A percentile compares a stretch with the other conserved stretches of the same genome.
Evolutionary conservation across 2,797 vertebrate genomes (phyloP).

Genomic region (Phoxinus dragarum): DNA sequence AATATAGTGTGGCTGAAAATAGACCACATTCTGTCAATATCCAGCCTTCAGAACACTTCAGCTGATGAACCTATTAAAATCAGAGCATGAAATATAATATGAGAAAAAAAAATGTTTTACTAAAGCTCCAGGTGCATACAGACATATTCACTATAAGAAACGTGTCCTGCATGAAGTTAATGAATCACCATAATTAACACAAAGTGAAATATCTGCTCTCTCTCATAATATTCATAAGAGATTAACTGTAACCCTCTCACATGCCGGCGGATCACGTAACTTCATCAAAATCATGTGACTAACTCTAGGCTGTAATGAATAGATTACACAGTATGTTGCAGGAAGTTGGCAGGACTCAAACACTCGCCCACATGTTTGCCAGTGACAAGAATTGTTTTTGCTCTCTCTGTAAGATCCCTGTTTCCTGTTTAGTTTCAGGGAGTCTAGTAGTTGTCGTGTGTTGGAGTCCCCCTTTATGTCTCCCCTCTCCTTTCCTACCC

Average conservation of each 20-base stretch:
- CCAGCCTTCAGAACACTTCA: background rate
- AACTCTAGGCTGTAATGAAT: constrained; percentile 65
- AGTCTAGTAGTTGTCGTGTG: constrained; percentile 75
- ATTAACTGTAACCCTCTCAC: constrained; percentile 70
- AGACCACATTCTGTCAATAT: constrained; percentile 12
- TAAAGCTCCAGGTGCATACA: background rate
- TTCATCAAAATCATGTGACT: constrained; percentile 78
- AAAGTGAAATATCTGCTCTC: constrained; percentile 20
- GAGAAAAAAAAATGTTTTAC: background rate
- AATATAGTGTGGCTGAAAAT: constrained; percentile 24
- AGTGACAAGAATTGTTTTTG: constrained; percentile 47
- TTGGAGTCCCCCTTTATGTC: constrained; percentile 79
- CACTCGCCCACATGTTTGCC: constrained; percentile 62
- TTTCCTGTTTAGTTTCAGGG: constrained; percentile 23
- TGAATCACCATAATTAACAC: constrained; percentile 25
- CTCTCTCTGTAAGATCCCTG: constrained; percentile 27
- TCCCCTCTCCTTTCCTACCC: constrained; percentile 66
- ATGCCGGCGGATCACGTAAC: constrained; percentile 76
- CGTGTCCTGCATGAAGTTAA: constrained; percentile 1
- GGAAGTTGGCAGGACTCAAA: constrained; percentile 69
- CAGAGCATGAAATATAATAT: background rate
- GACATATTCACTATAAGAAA: constrained; percentile 6
- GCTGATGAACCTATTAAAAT: background rate
- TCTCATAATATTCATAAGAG: constrained; percentile 58
- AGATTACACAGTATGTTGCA: constrained; percentile 67